These are phyloP conservation scores for Hyperoplus immaculatus DNA, from an alignment of 2,797 vertebrate genomes.

Conservation along the genomic window DNA sequence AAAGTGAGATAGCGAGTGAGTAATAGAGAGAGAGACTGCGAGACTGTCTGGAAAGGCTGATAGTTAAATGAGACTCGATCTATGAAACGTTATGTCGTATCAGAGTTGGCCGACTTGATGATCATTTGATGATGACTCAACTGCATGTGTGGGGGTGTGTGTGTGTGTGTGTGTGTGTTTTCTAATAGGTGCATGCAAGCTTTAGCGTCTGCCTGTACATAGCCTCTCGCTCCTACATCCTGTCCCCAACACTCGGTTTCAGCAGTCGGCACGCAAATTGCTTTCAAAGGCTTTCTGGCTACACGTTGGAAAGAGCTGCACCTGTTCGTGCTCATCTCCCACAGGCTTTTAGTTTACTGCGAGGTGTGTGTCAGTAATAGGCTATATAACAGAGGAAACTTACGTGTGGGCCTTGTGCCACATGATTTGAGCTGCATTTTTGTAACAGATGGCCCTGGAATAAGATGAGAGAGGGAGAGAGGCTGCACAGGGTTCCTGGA, in stretches of 20 bases:
- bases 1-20: constrained; percentile 18
- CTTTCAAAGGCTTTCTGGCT: constrained; percentile 52
- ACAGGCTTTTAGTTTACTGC: constrained; percentile 44
- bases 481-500: constrained; percentile 56
- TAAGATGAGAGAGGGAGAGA: constrained; percentile 72
- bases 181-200: constrained; percentile 36
- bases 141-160: constrained; percentile 34
- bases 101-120: constrained; percentile 60
- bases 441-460: constrained; percentile 82
- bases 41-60: constrained; percentile 40
- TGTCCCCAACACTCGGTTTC: constrained; percentile 51
- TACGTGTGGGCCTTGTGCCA: constrained; percentile 54
- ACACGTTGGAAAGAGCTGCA: constrained; percentile 53
- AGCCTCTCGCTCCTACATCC: constrained; percentile 42
- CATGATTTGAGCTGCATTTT: constrained; percentile 56
- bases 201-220: constrained; percentile 49
- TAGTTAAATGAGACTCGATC: constrained; percentile 43
- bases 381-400: constrained; percentile 50
- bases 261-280: constrained; percentile 56
- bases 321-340: constrained; percentile 71
- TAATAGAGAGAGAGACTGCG: not conserved
- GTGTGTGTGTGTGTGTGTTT: constrained; percentile 18
- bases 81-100: constrained; percentile 62
- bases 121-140: constrained; percentile 63
- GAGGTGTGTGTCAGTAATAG: constrained; percentile 53